phyloP scores from a whole-genome alignment of 1,140 invertebrate genomes.

The Euglossa dilemma region DNA sequence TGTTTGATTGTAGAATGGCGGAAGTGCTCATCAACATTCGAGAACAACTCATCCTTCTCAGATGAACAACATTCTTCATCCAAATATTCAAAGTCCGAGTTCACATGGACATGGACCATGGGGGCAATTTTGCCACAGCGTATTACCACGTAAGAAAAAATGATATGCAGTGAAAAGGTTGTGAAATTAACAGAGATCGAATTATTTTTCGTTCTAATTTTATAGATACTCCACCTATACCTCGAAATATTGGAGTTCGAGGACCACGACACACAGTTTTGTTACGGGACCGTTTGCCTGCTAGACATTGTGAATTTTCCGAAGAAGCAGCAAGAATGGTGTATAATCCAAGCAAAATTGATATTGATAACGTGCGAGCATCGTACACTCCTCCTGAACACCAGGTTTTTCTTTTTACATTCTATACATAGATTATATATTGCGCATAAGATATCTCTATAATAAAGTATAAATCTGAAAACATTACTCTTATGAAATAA shows the following conservation, averaged over 20 bases:
- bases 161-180: background rate
- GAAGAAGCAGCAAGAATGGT: conserved; percentile 72
- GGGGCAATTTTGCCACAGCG: conserved; percentile 78
- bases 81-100: conserved; percentile 72
- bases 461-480: no score
- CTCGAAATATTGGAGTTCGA: conserved; percentile 69
- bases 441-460: no score
- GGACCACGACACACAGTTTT: conserved; percentile 78
- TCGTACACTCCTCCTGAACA: conserved; percentile 71
- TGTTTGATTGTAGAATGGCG: conserved; percentile 70
- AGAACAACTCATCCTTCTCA: conserved; percentile 65
- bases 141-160: conserved; percentile 76
- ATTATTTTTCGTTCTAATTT: conserved; percentile 14
- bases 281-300: conserved; percentile 75
- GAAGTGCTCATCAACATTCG: conserved; percentile 73
- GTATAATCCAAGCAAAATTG: conserved; percentile 70
- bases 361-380: conserved; percentile 63
- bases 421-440: background rate
- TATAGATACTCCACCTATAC: conserved; percentile 59
- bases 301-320: conserved; percentile 73
- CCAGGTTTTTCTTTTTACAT: conserved; percentile 53
- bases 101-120: conserved; percentile 73
- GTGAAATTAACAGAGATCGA: background rate
- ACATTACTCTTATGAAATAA: no score
- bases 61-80: conserved; percentile 72